phyloP scores from a whole-genome alignment of 37 sponge, comb jelly and placozoan genomes.

The Geodia barretti region DNA sequence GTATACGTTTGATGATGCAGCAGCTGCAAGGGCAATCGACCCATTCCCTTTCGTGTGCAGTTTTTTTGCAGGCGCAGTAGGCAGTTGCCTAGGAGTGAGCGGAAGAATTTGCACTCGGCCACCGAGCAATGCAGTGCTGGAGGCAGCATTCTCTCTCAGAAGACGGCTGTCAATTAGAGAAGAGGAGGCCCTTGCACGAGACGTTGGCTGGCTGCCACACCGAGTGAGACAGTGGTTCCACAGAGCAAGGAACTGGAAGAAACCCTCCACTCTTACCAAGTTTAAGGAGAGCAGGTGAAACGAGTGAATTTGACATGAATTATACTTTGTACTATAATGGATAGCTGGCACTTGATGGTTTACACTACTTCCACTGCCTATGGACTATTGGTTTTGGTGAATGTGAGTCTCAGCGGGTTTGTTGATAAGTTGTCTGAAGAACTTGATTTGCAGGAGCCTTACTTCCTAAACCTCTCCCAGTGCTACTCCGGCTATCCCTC shows the following conservation, averaged over 20 bases:
- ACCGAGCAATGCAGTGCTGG: background rate
- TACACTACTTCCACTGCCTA: background rate
- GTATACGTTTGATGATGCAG: background rate
- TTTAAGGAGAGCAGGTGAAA: constrained; percentile 41
- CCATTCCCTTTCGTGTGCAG: background rate
- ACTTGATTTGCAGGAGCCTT: constrained; percentile 30
- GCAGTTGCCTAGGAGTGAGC: background rate
- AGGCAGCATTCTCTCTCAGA: background rate
- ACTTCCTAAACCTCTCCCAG: background rate
- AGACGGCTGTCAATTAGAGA: background rate
- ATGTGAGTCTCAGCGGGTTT: constrained; percentile 1
- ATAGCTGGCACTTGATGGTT: constrained; percentile 27
- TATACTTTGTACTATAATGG: background rate
- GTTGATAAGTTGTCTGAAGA: background rate
- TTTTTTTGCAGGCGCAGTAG: background rate
- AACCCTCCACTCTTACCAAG: constrained; percentile 36
- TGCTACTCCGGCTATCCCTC: constrained; percentile 18
- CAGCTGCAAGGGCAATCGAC: background rate
- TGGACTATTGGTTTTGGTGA: constrained; percentile 6
- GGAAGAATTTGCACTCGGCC: background rate
- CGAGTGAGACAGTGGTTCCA: constrained; percentile 34
- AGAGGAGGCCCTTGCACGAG: constrained; percentile 8
- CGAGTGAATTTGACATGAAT: background rate
- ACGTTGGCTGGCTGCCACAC: constrained; percentile 40
- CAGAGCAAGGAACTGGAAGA: constrained; percentile 21